Evolutionary conservation across 2,888 invertebrate species (phyloP), one percentile per base, ranked within the genome.

Genomic region (Tridacna gigas): DNA sequence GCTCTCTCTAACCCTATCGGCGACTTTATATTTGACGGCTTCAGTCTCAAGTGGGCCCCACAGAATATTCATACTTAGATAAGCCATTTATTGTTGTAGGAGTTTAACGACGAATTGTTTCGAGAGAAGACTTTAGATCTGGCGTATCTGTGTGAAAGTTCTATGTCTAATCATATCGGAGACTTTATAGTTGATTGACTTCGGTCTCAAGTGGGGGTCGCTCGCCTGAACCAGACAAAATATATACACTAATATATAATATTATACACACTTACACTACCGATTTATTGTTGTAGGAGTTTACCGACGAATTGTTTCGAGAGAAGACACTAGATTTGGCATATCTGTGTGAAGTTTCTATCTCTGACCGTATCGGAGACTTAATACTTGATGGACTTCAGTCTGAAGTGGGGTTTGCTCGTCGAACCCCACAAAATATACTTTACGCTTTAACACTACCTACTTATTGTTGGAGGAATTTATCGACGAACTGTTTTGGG

Each of bases 401-500:
- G 22, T 77, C 71, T n/a, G 69, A 77, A 69, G 81, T 81, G 0
- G 79, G 51, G 37, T 82, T 82, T 56, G 80, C 84, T 15, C 82
- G 74, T 25, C 37, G 79, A 83, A 22, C 37, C 37, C 37, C 84
- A 88, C 67, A 60, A 82, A n/a, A 73, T 86, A 18, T 88, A 86
- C 60, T 88, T 79, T 67, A 88, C 88, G 22, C 86, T 88, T 45
- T 79, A 86, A 9, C 88, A 88, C 37, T 37, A 37, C 2, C n/a
- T n/a, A n/a, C n/a, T 9, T 66, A 15, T 26, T 56, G 2, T 51
- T 71, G n/a, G 65, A 83, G 83, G 81, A 81, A n/a, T n/a, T n/a
- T n/a, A n/a, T n/a, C n/a, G n/a, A n/a, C n/a, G n/a, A n/a, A n/a
- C n/a, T n/a, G n/a, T n/a, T 9, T 81, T 81, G 76, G 26, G 74